phyloP scores from a whole-genome alignment of 2,888 invertebrate genomes.

The Gnatocerus cornutus region DNA sequence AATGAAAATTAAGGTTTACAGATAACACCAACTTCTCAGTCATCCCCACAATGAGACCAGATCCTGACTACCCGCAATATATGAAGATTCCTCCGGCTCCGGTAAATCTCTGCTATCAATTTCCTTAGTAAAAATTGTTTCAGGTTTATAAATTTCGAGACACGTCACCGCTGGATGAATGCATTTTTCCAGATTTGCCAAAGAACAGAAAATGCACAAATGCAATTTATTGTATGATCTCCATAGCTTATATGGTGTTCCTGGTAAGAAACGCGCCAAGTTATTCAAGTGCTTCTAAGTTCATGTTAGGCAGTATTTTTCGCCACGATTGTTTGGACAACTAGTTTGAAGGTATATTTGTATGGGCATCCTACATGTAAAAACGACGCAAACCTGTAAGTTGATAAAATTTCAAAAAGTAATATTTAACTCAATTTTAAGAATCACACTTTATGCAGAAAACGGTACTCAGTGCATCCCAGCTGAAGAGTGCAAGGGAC shows the following conservation, averaged over 20 bases:
- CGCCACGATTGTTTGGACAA: background rate
- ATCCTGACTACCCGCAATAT: background rate
- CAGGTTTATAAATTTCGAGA: background rate
- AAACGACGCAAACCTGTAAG: too few species aligned
- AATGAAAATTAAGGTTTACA: too few species aligned
- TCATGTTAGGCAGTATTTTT: background rate
- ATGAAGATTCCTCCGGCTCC: background rate
- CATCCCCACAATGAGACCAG: background rate
- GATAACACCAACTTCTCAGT: background rate
- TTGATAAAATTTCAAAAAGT: too few species aligned
- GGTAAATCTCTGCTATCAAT: background rate
- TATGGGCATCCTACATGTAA: too few species aligned
- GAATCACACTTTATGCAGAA: background rate
- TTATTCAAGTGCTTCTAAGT: background rate
- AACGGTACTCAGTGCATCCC: background rate
- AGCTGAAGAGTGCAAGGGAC: background rate
- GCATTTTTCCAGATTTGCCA: background rate
- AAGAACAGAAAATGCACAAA: background rate
- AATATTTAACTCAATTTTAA: background rate
- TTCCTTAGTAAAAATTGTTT: background rate
- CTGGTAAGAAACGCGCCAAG: background rate
- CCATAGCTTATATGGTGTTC: background rate
- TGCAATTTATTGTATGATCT: background rate
- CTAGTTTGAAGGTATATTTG: too few species aligned
- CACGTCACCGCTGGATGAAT: background rate